These are phyloP conservation scores for Lampris incognitus DNA, from an alignment of 2,113 vertebrate genomes.

Conservation along the genomic window DNA sequence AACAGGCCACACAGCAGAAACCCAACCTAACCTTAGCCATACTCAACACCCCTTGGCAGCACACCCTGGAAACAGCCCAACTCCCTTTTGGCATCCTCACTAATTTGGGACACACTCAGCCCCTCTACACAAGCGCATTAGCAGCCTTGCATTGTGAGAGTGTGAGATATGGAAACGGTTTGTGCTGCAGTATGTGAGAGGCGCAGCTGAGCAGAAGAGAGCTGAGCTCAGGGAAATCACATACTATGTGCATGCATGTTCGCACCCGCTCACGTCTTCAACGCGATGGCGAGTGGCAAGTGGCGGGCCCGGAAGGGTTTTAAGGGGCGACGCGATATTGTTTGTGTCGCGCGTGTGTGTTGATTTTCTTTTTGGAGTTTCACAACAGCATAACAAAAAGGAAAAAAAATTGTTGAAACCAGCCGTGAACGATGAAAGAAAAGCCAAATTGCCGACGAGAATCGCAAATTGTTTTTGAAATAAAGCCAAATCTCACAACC, in stretches of 20 bases:
- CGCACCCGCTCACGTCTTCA: slow-evolving; percentile 41
- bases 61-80: slow-evolving; percentile 52
- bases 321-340: slow-evolving; percentile 37
- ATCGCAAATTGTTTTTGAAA: no score
- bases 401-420: no score
- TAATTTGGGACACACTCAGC: slow-evolving; percentile 75
- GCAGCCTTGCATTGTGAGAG: slow-evolving; percentile 57
- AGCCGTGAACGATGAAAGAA: not conserved
- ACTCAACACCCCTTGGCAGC: slow-evolving; percentile 45
- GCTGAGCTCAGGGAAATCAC: slow-evolving; percentile 70
- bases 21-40: slow-evolving; percentile 39
- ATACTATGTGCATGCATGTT: slow-evolving; percentile 28
- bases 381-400: no score
- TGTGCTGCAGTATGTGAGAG: slow-evolving; percentile 60
- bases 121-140: slow-evolving; percentile 52
- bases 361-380: no score
- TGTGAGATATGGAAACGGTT: slow-evolving; percentile 67
- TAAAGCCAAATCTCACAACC: no score
- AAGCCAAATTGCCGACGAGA: not conserved
- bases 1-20: slow-evolving; percentile 62
- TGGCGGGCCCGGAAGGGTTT: slow-evolving; percentile 47
- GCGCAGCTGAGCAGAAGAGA: slow-evolving; percentile 73
- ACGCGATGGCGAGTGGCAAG: slow-evolving; percentile 19
- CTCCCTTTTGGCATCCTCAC: slow-evolving; percentile 56
- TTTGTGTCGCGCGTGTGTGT: no score